Evolutionary conservation across 2,888 invertebrate genomes (phyloP).

Genomic region (Chouioia cunea): DNA sequence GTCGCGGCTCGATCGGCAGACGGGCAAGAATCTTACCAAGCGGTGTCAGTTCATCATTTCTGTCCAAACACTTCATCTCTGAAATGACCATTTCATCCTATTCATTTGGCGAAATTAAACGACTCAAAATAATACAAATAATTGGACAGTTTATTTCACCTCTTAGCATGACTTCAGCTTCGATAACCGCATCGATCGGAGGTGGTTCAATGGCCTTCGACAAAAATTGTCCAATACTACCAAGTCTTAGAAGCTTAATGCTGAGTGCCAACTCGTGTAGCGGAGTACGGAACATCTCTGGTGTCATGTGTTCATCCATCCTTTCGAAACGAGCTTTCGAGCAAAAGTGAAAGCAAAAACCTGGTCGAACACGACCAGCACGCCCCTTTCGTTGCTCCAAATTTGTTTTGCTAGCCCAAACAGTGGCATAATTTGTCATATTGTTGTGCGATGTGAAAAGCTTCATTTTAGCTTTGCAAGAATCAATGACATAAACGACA

Average conservation of each 20-base stretch:
- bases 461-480: slow-evolving; percentile 97
- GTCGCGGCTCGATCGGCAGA: slow-evolving; percentile 93
- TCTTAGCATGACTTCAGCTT: slow-evolving; percentile 86
- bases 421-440: slow-evolving; percentile 98
- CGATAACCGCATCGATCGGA: slow-evolving; percentile 97
- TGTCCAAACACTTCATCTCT: slow-evolving; percentile 93
- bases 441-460: slow-evolving; percentile 98
- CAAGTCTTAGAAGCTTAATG: slow-evolving; percentile 90
- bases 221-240: slow-evolving; percentile 93
- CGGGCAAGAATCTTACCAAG: slow-evolving; percentile 94
- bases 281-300: slow-evolving; percentile 98
- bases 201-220: slow-evolving; percentile 97
- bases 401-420: slow-evolving; percentile 95
- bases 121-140: background rate
- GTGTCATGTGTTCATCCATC: slow-evolving; percentile 91
- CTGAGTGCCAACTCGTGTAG: slow-evolving; percentile 94
- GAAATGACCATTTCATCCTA: slow-evolving; percentile 51
- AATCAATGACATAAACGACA: slow-evolving; percentile 97
- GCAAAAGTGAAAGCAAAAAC: slow-evolving; percentile 94
- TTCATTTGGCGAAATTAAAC: background rate
- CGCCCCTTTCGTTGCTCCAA: slow-evolving; percentile 94
- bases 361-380: slow-evolving; percentile 94
- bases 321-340: slow-evolving; percentile 79
- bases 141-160: slow-evolving; percentile 57
- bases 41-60: slow-evolving; percentile 89